phyloP scores from a whole-genome alignment of 2,113 vertebrate genomes.

The Gorsachius goisagi region DNA sequence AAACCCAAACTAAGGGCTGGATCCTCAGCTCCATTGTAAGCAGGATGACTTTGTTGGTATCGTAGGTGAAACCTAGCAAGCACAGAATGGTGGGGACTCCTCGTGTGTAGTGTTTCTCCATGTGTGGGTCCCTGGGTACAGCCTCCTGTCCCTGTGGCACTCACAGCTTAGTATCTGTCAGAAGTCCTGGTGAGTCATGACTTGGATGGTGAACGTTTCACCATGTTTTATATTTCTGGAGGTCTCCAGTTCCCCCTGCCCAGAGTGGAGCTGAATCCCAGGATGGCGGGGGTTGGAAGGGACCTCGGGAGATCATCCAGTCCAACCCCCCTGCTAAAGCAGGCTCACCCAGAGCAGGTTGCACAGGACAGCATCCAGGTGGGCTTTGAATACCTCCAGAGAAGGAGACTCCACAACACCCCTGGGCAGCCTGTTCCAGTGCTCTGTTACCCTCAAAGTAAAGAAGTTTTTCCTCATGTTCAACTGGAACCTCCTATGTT shows the following conservation, averaged over 20 bases:
- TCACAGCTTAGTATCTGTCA: neutral
- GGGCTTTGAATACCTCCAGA: too few relatives aligned
- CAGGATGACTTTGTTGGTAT: neutral
- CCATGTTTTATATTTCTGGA: neutral
- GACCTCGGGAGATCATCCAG: too few relatives aligned
- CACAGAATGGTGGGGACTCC: neutral
- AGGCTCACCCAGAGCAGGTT: too few relatives aligned
- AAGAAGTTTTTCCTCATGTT: too few relatives aligned
- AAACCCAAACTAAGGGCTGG: neutral
- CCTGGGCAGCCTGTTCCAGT: too few relatives aligned
- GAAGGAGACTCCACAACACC: too few relatives aligned
- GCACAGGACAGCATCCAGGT: too few relatives aligned
- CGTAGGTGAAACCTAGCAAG: neutral
- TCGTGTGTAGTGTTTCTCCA: neutral
- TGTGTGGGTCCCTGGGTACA: neutral
- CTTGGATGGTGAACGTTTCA: neutral
- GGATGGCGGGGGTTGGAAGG: too few relatives aligned
- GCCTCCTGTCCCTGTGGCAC: neutral
- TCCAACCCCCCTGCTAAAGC: too few relatives aligned
- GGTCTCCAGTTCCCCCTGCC: neutral
- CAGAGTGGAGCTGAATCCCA: neutral
- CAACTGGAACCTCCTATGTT: too few relatives aligned
- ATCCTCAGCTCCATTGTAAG: neutral
- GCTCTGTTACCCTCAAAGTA: too few relatives aligned
- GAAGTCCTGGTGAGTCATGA: neutral